These are phyloP conservation scores for Alouatta palliata DNA, from an alignment of 2,113 vertebrate genomes.

Conservation along the genomic window DNA sequence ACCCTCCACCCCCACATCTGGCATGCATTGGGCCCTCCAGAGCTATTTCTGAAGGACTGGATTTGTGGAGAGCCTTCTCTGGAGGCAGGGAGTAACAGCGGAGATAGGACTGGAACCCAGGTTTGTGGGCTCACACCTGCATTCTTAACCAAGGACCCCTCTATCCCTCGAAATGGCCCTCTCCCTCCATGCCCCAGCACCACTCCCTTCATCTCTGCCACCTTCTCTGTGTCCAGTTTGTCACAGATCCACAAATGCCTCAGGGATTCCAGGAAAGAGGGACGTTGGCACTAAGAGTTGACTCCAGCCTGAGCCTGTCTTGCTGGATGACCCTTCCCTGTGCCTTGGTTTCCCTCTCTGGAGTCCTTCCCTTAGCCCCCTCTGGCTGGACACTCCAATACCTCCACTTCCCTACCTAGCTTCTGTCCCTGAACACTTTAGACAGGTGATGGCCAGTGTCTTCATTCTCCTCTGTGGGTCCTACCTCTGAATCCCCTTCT, in stretches of 20 bases:
- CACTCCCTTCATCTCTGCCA: not conserved
- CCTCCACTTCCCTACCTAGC: not conserved
- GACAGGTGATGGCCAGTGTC: not conserved
- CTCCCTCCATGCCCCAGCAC: not conserved
- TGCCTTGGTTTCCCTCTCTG: conserved; percentile 9
- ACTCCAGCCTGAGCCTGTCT: not conserved
- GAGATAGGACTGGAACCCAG: not conserved
- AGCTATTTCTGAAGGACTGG: not conserved
- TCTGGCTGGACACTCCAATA: not conserved
- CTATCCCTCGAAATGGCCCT: not conserved
- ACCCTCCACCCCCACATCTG: rapidly evolving
- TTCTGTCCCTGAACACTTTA: not conserved
- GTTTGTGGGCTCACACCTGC: not conserved
- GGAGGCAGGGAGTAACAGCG: not conserved
- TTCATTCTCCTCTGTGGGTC: not conserved
- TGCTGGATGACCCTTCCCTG: not conserved
- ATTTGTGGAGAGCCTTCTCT: not conserved
- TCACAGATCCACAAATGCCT: not conserved
- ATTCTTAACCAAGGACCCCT: not conserved
- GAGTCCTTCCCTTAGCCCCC: not conserved
- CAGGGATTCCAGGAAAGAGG: not conserved
- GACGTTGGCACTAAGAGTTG: rapidly evolving
- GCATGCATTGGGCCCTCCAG: no score
- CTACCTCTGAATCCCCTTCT: not conserved
- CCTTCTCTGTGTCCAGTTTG: not conserved